Conservation (phyloP, 2,888 invertebrate genomes). For the Brachyptera risi region DNA sequence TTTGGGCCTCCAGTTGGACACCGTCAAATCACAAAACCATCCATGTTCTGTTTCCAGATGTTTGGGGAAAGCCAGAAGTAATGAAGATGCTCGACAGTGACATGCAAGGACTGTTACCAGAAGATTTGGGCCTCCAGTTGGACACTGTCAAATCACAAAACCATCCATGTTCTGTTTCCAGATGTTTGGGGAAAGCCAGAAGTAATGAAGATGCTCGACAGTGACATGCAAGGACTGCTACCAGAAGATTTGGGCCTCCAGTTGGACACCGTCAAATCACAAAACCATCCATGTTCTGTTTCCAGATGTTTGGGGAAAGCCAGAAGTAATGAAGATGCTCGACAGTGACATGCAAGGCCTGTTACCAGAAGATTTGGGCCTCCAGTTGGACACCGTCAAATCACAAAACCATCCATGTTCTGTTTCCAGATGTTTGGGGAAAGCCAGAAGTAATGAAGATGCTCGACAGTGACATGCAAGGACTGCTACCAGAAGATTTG, state of each 20-base stretch:
- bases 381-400: background rate
- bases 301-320: slow-evolving; percentile 25
- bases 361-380: slow-evolving; percentile 11
- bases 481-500: slow-evolving; percentile 15
- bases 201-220: slow-evolving; percentile 7
- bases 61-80: slow-evolving; percentile 22
- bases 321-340: slow-evolving; percentile 4
- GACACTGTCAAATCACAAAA: background rate
- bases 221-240: slow-evolving; percentile 17
- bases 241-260: slow-evolving; percentile 6
- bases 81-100: slow-evolving; percentile 8
- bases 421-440: slow-evolving; percentile 24
- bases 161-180: too few species aligned
- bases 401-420: too few species aligned
- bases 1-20: background rate
- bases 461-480: slow-evolving; percentile 19
- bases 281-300: too few species aligned
- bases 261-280: background rate
- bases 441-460: slow-evolving; percentile 16
- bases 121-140: background rate
- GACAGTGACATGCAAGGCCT: slow-evolving; percentile 20
- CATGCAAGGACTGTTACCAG: slow-evolving; percentile 19
- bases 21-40: background rate
- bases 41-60: too few species aligned
- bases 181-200: slow-evolving; percentile 25